Conservation (phyloP, 2,888 invertebrate species). For the Mycalesis mineus region DNA sequence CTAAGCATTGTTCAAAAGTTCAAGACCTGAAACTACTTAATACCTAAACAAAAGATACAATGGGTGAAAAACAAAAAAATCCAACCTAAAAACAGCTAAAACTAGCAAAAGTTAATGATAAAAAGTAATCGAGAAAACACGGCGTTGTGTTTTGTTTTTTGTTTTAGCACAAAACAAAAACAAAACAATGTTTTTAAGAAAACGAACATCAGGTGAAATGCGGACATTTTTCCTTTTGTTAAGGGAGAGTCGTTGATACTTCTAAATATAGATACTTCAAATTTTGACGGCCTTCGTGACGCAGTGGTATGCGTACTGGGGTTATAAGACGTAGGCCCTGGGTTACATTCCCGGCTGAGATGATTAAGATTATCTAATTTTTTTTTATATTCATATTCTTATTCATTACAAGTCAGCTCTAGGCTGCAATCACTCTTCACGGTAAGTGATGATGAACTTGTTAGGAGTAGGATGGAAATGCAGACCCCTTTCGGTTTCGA, state of each 20-base stretch:
- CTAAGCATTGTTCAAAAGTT: conserved; percentile 8
- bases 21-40: conserved; percentile 4
- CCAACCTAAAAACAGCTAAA: conserved; percentile 3
- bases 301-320: background rate
- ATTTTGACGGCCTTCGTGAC: background rate
- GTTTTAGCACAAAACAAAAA: conserved; percentile 27
- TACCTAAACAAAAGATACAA: conserved; percentile 17
- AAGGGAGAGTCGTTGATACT: conserved; percentile 17
- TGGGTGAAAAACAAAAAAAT: conserved; percentile 11
- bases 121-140: conserved; percentile 22
- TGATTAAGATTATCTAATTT: too few species aligned
- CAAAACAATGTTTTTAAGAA: conserved; percentile 44
- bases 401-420: too few species aligned
- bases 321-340: too few species aligned
- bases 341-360: too few species aligned
- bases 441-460: too few species aligned
- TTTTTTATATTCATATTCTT: too few species aligned
- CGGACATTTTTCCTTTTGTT: conserved; percentile 35
- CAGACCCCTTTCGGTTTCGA: too few species aligned
- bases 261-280: background rate
- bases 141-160: conserved; percentile 20
- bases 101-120: conserved; percentile 23
- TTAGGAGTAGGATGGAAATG: too few species aligned
- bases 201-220: conserved; percentile 38
- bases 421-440: too few species aligned